Evolutionary conservation across 2,888 invertebrate genomes (phyloP).

Genomic region (Seladonia tumulorum): DNA sequence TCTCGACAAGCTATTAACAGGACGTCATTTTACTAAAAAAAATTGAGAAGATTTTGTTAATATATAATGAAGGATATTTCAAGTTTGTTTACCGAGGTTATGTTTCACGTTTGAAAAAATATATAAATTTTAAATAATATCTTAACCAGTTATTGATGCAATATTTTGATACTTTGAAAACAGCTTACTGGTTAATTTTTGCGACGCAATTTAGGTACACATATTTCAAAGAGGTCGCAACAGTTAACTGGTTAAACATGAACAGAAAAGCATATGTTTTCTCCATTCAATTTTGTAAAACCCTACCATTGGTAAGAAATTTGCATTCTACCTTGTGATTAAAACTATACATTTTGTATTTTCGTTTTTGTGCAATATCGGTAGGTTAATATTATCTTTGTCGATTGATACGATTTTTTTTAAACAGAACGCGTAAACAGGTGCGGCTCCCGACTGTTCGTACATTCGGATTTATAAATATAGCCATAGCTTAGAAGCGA

Average conservation of each 20-base stretch:
- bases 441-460: conserved; percentile 11
- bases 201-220: no score
- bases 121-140: no score
- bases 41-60: background rate
- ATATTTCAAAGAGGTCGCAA: no score
- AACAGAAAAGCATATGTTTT: no score
- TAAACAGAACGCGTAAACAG: conserved; percentile 21
- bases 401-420: conserved; percentile 3
- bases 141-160: no score
- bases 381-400: background rate
- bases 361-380: background rate
- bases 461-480: conserved; percentile 47
- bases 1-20: background rate
- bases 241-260: no score
- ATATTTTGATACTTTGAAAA: no score
- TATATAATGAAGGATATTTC: no score
- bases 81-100: no score
- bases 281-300: no score
- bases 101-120: background rate
- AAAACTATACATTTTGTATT: background rate
- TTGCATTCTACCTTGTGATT: background rate
- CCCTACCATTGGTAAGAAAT: no score
- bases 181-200: no score
- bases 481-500: conserved; percentile 26
- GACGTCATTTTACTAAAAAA: background rate